These are phyloP conservation scores for Sepioteuthis lessoniana DNA, from an alignment of 2,888 invertebrate species.

Conservation along the genomic window DNA sequence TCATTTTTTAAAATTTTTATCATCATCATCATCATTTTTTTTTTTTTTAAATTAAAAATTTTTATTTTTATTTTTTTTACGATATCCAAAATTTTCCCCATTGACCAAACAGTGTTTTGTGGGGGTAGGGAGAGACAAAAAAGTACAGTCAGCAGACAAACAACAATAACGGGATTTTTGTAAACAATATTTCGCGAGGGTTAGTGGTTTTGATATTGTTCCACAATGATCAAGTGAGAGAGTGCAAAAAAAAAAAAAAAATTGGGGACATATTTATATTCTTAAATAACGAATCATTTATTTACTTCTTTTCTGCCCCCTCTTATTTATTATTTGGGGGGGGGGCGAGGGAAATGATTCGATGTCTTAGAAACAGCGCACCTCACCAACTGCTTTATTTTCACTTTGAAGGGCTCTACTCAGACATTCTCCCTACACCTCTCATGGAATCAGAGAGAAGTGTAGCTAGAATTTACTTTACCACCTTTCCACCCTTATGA, in stretches of 20 bases:
- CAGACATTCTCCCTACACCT: not conserved
- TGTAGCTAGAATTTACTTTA: too few relatives aligned
- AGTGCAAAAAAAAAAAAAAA: too few relatives aligned
- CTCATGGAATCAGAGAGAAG: too few relatives aligned
- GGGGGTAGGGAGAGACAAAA: too few relatives aligned
- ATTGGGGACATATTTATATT: not conserved
- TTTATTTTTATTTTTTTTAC: too few relatives aligned
- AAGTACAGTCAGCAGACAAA: too few relatives aligned
- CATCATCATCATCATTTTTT: too few relatives aligned
- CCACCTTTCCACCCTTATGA: not conserved
- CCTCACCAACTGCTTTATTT: not conserved
- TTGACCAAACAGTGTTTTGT: too few relatives aligned
- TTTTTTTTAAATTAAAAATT: not conserved
- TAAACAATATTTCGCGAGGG: not conserved
- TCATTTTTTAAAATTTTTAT: too few relatives aligned
- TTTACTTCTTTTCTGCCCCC: not conserved
- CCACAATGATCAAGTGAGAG: not conserved
- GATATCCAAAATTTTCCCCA: too few relatives aligned
- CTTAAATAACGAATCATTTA: not conserved
- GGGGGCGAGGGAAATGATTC: not conserved
- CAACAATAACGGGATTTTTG: too few relatives aligned
- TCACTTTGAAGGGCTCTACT: not conserved
- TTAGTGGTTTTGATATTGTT: not conserved
- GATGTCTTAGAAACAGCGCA: too few relatives aligned
- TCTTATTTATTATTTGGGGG: not conserved